phyloP scores from a whole-genome alignment of 2,113 vertebrate species.

The Thamnophis sirtalis region DNA sequence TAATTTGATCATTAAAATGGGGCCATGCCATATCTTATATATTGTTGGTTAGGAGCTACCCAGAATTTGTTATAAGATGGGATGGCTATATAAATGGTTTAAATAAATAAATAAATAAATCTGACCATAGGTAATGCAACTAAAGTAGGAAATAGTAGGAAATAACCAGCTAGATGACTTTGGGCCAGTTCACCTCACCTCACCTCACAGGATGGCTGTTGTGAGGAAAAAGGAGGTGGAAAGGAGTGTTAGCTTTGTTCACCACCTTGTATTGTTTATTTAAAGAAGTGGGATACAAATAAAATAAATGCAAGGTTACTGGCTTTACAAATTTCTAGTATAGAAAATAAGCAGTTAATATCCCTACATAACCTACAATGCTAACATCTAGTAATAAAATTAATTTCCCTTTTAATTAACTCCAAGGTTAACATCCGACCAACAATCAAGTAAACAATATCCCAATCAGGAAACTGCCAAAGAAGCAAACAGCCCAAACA shows the following conservation, averaged over 20 bases:
- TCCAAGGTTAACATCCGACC: no score
- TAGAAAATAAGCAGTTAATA: neutral
- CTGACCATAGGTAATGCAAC: accelerated
- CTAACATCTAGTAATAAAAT: accelerated
- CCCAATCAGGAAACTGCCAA: no score
- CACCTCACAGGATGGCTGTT: no score
- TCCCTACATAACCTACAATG: neutral
- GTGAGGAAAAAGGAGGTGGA: neutral
- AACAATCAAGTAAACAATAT: no score
- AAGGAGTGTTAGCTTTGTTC: neutral
- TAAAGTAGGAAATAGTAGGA: neutral
- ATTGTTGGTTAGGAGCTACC: neutral
- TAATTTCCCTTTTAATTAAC: neutral
- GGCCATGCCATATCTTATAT: neutral
- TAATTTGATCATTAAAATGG: neutral
- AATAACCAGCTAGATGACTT: neutral
- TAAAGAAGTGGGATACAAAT: neutral
- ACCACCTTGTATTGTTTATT: neutral
- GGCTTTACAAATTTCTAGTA: neutral
- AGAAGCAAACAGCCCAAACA: no score
- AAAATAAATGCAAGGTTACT: neutral
- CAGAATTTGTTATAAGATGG: neutral
- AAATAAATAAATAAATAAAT: neutral
- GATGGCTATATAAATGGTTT: neutral
- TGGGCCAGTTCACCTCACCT: no score